Conservation (phyloP, 2,888 invertebrate species). For the Ernsta delagoae region DNA sequence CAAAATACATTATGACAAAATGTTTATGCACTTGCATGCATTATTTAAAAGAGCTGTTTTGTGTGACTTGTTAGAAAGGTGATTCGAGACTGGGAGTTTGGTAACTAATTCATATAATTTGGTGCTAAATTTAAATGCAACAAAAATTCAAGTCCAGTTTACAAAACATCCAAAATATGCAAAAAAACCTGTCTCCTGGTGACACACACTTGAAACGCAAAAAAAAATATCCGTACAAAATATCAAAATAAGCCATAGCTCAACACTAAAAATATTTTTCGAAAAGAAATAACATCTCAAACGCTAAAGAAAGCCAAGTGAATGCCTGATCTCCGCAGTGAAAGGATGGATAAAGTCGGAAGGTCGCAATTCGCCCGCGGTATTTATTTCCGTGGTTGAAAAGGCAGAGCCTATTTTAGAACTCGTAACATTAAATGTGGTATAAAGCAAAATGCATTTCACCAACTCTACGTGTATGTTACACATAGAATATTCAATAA, state of each 20-base stretch:
- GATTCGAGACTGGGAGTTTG: no score
- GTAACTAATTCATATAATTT: no score
- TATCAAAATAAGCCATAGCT: constrained; percentile 3
- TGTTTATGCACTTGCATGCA: no score
- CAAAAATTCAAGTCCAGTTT: no score
- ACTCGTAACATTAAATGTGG: constrained; percentile 11
- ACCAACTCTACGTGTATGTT: background rate
- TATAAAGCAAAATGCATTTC: background rate
- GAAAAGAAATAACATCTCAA: constrained; percentile 33
- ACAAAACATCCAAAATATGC: background rate
- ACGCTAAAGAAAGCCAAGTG: constrained; percentile 35
- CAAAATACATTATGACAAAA: no score
- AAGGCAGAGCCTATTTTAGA: constrained; percentile 33
- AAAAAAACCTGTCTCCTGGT: background rate
- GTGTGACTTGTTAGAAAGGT: no score
- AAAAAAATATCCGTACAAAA: background rate
- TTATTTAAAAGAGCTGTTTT: no score
- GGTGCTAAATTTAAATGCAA: no score
- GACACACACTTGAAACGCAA: background rate
- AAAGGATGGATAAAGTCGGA: constrained; percentile 33
- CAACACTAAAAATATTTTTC: constrained; percentile 5
- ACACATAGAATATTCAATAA: background rate
- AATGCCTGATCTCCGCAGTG: constrained; percentile 32
- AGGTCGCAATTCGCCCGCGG: constrained; percentile 34
- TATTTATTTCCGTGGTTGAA: constrained; percentile 27